Evolutionary conservation across 2,888 invertebrate species (phyloP).

Genomic region (Trichogramma evanescens): DNA sequence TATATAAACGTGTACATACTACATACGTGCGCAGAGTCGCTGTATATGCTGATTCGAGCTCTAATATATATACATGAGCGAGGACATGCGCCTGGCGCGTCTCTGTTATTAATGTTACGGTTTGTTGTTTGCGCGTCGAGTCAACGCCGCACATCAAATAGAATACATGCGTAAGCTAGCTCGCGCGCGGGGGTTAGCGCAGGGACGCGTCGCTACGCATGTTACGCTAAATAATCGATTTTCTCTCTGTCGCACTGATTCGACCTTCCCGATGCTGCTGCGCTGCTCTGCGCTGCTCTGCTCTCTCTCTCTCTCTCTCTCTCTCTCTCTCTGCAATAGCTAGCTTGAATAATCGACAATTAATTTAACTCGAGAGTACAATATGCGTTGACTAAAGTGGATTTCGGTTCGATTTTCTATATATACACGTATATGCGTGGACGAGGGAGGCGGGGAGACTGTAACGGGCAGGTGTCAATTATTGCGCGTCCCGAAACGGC

Average conservation of each 20-base stretch:
- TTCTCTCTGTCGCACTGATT: not conserved
- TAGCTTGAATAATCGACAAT: constrained; percentile 18
- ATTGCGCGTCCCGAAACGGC: not conserved
- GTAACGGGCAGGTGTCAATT: constrained; percentile 14
- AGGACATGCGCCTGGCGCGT: not conserved
- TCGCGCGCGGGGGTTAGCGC: too few relatives aligned
- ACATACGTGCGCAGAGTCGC: not conserved
- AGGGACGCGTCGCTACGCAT: not conserved
- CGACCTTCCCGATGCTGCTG: constrained; percentile 5
- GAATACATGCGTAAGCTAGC: too few relatives aligned
- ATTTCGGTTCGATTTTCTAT: too few relatives aligned
- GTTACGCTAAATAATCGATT: constrained; percentile 10
- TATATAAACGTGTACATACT: too few relatives aligned
- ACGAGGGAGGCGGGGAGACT: not conserved
- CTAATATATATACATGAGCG: too few relatives aligned
- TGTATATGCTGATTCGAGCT: constrained; percentile 9
- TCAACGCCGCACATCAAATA: not conserved
- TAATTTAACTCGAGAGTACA: constrained; percentile 2
- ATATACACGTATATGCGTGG: too few relatives aligned
- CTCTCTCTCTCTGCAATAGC: too few relatives aligned
- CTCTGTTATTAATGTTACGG: constrained; percentile 13
- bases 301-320: too few relatives aligned
- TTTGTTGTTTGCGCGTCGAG: not conserved
- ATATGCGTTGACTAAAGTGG: too few relatives aligned
- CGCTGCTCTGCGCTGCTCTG: not conserved